Evolutionary conservation across 2,113 vertebrate genomes (phyloP).

Genomic region (Chrysochloris asiatica): DNA sequence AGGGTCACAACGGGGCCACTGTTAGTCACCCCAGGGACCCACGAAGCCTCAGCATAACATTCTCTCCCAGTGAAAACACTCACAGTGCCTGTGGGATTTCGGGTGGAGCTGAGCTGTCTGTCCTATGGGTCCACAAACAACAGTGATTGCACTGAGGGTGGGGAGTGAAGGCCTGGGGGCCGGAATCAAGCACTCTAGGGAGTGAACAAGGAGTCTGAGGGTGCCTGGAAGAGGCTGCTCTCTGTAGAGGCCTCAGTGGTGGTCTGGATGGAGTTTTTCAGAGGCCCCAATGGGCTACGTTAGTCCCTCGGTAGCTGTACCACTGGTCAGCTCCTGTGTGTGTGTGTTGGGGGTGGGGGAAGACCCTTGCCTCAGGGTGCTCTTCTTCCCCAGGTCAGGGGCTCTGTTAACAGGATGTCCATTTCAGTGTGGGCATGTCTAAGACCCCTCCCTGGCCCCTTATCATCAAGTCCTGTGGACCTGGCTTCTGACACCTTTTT

Average conservation of each 20-base stretch:
- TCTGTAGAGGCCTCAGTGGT: neutral
- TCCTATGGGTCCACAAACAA: neutral
- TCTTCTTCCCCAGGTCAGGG: neutral
- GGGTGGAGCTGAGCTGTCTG: neutral
- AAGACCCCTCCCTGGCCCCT: neutral
- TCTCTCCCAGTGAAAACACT: accelerated
- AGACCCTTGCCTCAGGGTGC: neutral
- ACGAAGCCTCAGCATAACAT: accelerated
- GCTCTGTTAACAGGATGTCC: neutral
- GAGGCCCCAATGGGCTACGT: neutral
- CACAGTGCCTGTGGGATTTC: accelerated
- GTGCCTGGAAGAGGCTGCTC: neutral
- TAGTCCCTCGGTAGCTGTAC: neutral
- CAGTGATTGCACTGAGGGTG: accelerated
- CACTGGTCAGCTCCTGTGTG: neutral
- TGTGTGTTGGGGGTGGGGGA: neutral
- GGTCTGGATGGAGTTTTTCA: accelerated
- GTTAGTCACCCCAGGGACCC: neutral
- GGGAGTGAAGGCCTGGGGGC: accelerated
- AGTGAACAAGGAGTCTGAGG: too few species aligned
- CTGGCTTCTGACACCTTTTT: neutral
- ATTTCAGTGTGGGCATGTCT: neutral
- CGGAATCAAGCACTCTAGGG: too few species aligned
- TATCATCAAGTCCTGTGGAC: neutral
- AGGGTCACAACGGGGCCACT: neutral